Conservation (phyloP, 2,888 invertebrate species). For the Hydrotaea cyrtoneurina region DNA sequence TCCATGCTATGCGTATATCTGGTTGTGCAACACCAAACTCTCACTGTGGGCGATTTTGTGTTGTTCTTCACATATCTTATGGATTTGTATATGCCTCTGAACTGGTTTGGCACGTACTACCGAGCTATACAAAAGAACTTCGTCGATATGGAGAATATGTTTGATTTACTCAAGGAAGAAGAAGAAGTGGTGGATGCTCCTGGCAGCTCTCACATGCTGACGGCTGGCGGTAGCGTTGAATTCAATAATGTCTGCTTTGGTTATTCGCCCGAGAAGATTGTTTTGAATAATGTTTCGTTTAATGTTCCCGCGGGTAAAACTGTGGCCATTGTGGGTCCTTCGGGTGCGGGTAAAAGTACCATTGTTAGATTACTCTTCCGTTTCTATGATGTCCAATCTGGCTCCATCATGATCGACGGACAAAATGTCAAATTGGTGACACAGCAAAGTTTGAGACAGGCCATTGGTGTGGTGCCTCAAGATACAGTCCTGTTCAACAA, state of each 20-base stretch:
- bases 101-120: conserved; percentile 99
- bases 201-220: conserved; percentile 86
- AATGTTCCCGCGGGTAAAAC: conserved; percentile 91
- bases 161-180: conserved; percentile 93
- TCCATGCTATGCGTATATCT: conserved; percentile 94
- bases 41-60: conserved; percentile 97
- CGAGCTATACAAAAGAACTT: conserved; percentile 98
- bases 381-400: conserved; percentile 96
- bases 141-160: conserved; percentile 99
- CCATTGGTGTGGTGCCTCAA: conserved; percentile 95
- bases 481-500: conserved; percentile 98
- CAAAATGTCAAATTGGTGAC: conserved; percentile 93
- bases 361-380: conserved; percentile 96
- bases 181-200: conserved; percentile 93
- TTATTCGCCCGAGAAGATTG: conserved; percentile 89
- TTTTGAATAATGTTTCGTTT: conserved; percentile 90
- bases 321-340: conserved; percentile 92
- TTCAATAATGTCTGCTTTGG: conserved; percentile 95
- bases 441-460: conserved; percentile 90
- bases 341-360: conserved; percentile 97
- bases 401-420: conserved; percentile 92
- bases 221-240: conserved; percentile 87
- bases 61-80: conserved; percentile 97
- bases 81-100: conserved; percentile 96
- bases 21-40: conserved; percentile 85